Evolutionary conservation across 1,140 invertebrate species (phyloP).

Genomic region (Heliconius eleuchia): DNA sequence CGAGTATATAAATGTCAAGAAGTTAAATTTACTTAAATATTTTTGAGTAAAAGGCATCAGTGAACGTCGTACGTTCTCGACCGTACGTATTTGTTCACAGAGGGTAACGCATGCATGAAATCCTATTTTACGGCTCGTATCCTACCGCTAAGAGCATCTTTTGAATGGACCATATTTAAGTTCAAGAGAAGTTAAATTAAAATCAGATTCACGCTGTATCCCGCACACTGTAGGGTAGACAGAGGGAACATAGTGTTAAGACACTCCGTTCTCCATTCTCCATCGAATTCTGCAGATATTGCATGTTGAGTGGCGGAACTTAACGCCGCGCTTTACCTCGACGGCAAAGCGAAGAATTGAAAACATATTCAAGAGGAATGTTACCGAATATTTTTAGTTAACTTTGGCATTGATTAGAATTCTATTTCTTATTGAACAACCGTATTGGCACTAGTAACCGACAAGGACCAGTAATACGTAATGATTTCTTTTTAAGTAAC

Average conservation of each 20-base stretch:
- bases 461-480: too few species aligned
- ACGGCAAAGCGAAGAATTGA: too few species aligned
- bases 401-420: background rate
- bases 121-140: conserved; percentile 78
- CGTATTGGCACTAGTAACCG: too few species aligned
- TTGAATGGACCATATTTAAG: conserved; percentile 68
- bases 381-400: conserved; percentile 50
- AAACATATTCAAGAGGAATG: conserved; percentile 31
- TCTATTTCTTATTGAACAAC: background rate
- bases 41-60: conserved; percentile 47
- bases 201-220: too few species aligned
- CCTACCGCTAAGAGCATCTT: conserved; percentile 73
- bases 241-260: too few species aligned
- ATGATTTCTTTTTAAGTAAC: too few species aligned
- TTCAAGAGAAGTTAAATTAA: conserved; percentile 46
- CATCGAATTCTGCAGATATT: too few species aligned
- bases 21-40: conserved; percentile 9
- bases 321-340: too few species aligned
- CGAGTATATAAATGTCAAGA: background rate
- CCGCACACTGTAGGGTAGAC: too few species aligned
- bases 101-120: conserved; percentile 76
- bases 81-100: conserved; percentile 77
- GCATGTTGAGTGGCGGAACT: too few species aligned
- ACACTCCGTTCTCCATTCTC: too few species aligned
- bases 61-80: conserved; percentile 71